Evolutionary conservation across 2,888 invertebrate species (phyloP).

Genomic region (Drosophila buzzatii): DNA sequence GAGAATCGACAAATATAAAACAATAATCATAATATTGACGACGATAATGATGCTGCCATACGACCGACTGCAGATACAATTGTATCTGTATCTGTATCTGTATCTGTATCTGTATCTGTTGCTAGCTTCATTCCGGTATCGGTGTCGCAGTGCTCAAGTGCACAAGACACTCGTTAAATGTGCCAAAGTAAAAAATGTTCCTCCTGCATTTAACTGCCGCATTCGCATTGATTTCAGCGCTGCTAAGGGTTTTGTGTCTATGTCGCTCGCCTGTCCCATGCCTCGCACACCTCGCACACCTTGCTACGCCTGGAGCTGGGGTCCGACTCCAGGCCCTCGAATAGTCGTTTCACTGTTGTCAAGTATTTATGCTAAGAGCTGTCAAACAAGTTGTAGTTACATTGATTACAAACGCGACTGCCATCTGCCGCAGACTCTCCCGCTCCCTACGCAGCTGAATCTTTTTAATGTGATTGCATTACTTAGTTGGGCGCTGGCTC

Average conservation of each 20-base stretch:
- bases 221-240: constrained; percentile 48
- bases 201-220: constrained; percentile 31
- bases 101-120: constrained; percentile 17
- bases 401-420: constrained; percentile 69
- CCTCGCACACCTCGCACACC: constrained; percentile 43
- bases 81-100: constrained; percentile 46
- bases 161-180: constrained; percentile 79
- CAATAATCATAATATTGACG: constrained; percentile 65
- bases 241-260: constrained; percentile 52
- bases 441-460: constrained; percentile 32
- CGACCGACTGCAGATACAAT: constrained; percentile 54
- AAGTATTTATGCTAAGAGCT: constrained; percentile 81
- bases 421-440: constrained; percentile 31
- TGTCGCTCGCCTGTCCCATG: constrained; percentile 61
- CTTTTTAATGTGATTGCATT: constrained; percentile 69
- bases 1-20: constrained; percentile 52
- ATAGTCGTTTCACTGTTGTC: constrained; percentile 50
- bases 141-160: constrained; percentile 53
- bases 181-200: constrained; percentile 76
- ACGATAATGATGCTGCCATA: constrained; percentile 64
- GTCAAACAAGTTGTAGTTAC: constrained; percentile 81
- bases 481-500: constrained; percentile 50
- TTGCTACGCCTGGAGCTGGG: constrained; percentile 15
- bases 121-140: neutral
- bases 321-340: constrained; percentile 17